phyloP scores from a whole-genome alignment of 2,888 invertebrate genomes.

The Phyllotreta cruciferae region DNA sequence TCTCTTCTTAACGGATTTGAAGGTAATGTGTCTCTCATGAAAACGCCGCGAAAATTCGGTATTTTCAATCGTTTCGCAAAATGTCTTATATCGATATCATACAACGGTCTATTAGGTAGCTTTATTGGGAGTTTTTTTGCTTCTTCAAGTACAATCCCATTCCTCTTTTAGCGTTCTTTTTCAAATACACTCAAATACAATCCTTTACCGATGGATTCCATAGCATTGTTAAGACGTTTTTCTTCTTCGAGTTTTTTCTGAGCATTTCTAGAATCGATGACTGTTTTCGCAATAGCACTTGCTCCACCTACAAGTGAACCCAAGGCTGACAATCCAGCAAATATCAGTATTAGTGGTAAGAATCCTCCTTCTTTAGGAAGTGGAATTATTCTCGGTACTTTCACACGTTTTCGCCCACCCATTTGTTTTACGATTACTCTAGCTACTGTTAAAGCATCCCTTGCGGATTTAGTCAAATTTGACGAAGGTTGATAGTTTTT shows the following conservation, averaged over 20 bases:
- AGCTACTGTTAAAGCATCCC: neutral
- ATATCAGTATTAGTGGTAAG: conserved; percentile 50
- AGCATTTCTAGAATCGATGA: conserved; percentile 51
- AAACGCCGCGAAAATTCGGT: too few relatives aligned
- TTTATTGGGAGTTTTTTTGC: conserved; percentile 31
- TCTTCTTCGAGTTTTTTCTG: conserved; percentile 49
- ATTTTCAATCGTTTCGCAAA: too few relatives aligned
- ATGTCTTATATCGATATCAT: conserved; percentile 29
- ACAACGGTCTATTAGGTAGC: conserved; percentile 28
- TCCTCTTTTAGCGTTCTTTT: conserved; percentile 4
- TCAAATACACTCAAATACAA: conserved; percentile 27
- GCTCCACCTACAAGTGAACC: conserved; percentile 50
- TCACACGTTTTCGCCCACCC: conserved; percentile 1
- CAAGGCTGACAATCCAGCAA: conserved; percentile 46
- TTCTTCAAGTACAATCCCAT: neutral
- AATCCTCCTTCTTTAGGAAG: conserved; percentile 44
- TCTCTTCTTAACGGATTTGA: conserved; percentile 8
- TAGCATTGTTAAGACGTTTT: conserved; percentile 51
- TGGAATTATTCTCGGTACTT: conserved; percentile 13
- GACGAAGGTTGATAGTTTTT: too few relatives aligned
- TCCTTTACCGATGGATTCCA: conserved; percentile 49
- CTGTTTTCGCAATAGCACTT: conserved; percentile 51
- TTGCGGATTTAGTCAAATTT: neutral
- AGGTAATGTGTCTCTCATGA: conserved; percentile 40
- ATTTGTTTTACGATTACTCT: neutral